Evolutionary conservation across 2,888 invertebrate genomes (phyloP).

Genomic region (Caenorhabditis sp.): DNA sequence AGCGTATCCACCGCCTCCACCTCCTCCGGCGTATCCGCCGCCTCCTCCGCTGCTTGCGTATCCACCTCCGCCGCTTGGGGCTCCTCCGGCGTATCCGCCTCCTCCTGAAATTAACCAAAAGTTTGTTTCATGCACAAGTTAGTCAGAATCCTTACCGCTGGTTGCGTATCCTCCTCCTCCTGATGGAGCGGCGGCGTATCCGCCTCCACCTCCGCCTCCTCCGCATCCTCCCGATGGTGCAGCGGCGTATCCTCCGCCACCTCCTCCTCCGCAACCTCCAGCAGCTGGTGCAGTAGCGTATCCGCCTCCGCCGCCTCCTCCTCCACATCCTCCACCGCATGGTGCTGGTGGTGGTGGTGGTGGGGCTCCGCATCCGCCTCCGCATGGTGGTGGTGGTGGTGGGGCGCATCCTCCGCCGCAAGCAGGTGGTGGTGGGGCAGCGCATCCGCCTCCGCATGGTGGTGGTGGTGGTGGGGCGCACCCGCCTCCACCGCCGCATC

Average conservation of each 20-base stretch:
- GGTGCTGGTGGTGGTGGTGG: conserved; percentile 13
- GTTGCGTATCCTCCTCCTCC: conserved; percentile 15
- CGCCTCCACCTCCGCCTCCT: conserved; percentile 20
- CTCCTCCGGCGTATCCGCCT: conserved; percentile 35
- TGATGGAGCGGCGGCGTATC: neutral
- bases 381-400: conserved; percentile 13
- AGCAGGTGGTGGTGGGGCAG: conserved; percentile 19
- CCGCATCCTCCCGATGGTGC: neutral
- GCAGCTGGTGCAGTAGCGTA: neutral
- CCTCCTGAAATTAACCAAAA: neutral
- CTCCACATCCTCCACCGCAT: conserved; percentile 2
- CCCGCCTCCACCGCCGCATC: conserved; percentile 9
- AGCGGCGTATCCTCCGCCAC: neutral
- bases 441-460: conserved; percentile 25
- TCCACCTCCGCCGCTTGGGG: conserved; percentile 36
- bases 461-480: conserved; percentile 23
- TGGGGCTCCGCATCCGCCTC: conserved; percentile 32
- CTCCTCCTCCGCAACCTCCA: conserved; percentile 14
- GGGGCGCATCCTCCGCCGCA: conserved; percentile 18
- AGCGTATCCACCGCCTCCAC: conserved; percentile 16
- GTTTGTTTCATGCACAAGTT: neutral
- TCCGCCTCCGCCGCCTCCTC: conserved; percentile 21
- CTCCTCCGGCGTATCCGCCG: conserved; percentile 10
- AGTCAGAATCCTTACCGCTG: conserved; percentile 5
- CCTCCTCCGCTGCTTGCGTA: conserved; percentile 20